Base-by-base conservation (phyloP, 2,888 invertebrate species). In the Lydus trimaculatus region DNA sequence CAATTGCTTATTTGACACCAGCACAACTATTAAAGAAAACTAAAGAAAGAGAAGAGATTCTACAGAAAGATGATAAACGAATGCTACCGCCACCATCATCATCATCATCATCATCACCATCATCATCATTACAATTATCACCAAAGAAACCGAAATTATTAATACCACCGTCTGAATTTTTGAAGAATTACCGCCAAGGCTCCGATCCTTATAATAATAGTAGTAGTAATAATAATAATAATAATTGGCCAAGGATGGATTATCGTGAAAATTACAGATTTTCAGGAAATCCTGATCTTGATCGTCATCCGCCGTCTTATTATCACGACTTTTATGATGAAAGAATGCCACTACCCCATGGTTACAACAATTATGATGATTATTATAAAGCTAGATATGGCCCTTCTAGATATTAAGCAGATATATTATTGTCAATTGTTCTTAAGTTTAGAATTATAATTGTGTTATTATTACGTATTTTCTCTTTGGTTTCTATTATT, bases 1-100 rank as follows among this genome's bases (percentile, higher is more conserved):
- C 85, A 0, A 72, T 85, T 61, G 84, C 85, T 13, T 78, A 81
- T 28, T 65, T 85, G 20, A 85, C 86, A 4, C 84, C 85, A 0
- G 86, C 85, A 13, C 85, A 85, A 72, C 73, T 85, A 4, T 73
- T 85, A 43, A 83, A 78, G 0, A 80, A 78, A 31, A 66, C 68
- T 64, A 72, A 64, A 56, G 39, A 58, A 63, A 25, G n/a, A 31
- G 61, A 58, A 31, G 63, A 31, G 59, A 64, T 39, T 62, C 25
- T 15, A 20, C 13, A 4, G 17, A 61, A 33, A 33, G 36, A 33
- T 20, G 61, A 23, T 61, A 20, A 36, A 36, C n/a, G 20, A 13
- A 61, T 7, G 5, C 13, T 17, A 17, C 6, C 11, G 5, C 15
- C 23, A 28, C 31, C 28, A 28, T 20, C 59, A 20, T 28, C 31